Conservation (phyloP, 2,797 vertebrate genomes). For the Sardinella longiceps region DNA sequence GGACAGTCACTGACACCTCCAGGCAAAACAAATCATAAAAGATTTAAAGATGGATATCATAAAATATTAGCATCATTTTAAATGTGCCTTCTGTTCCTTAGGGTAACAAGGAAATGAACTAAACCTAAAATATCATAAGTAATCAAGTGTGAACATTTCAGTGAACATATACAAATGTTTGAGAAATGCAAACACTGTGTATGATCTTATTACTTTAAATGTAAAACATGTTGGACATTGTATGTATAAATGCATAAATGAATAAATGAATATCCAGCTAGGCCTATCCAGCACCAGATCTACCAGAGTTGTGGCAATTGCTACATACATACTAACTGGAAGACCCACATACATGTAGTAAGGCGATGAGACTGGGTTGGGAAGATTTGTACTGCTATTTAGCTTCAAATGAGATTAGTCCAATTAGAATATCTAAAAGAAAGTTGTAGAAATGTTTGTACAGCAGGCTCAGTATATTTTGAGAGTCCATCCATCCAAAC, state of each 20-base stretch:
- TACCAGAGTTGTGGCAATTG: neutral
- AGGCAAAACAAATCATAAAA: conserved; percentile 20
- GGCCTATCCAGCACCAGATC: neutral
- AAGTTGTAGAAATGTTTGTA: neutral
- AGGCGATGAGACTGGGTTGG: neutral
- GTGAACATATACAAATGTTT: neutral
- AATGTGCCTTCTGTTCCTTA: neutral
- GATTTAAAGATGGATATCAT: neutral
- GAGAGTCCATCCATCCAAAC: neutral
- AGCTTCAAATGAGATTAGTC: neutral
- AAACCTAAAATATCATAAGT: neutral
- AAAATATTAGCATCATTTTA: conserved; percentile 19
- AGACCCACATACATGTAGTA: no score
- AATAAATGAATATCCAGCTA: no score
- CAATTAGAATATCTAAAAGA: neutral
- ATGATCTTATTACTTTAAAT: no score
- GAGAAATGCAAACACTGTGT: neutral
- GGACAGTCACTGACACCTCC: neutral
- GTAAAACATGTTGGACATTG: neutral
- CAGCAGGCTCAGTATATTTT: neutral
- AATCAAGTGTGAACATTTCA: neutral
- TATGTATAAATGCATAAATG: no score
- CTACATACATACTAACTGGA: neutral
- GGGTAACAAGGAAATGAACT: neutral
- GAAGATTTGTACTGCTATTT: neutral